Evolutionary conservation across 2,113 vertebrate species (phyloP), one percentile per base, ranked within the genome.

Genomic region (Alligator mississippiensis): DNA sequence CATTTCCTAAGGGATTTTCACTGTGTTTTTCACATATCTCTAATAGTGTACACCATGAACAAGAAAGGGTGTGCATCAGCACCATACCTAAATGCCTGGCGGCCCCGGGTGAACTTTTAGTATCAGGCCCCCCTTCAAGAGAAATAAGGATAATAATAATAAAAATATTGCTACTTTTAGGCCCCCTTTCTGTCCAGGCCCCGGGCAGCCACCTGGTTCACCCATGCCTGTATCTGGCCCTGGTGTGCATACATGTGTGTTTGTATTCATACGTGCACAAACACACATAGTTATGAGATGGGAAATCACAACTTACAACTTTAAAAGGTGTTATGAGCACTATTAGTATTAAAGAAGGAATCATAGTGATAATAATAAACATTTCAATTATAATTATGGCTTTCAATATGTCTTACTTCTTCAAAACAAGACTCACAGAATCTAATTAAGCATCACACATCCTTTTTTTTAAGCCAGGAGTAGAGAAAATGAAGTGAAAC

Each of bases 401-500:
- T 59, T 91, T 30, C 85, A n/a, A 25, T n/a, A 91, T 19, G 8
- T 16, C 82, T 90, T 30, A 58, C 38, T 85, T 90, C 3, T 13
- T 55, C 90, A 83, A 92, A 93, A 84, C 89, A 84, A 91, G 80
- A 57, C 55, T 87, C 34, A 84, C 14, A 78, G 57, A 80, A 34
- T 85, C 19, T 30, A 85, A 63, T 82, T 63, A 85, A 90, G 3
- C 8, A 18, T 92, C 77, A 77, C 4, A 60, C n/a, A n/a, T n/a
- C n/a, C n/a, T n/a, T n/a, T n/a, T 10, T 84, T n/a, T 78, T 25
- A 38, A 78, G 57, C 30, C 22, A 82, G 61, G 16, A 8, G 2
- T 19, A 57, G 21, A 34, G 30, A 54, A 88, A 84, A 30, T 2
- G 74, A 75, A 85, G 59, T 77, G 79, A 85, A 74, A 11, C 6